Evolutionary conservation across 1,140 invertebrate species (phyloP), one percentile per base, ranked within the genome.

Genomic region (Penaeus japonicus): DNA sequence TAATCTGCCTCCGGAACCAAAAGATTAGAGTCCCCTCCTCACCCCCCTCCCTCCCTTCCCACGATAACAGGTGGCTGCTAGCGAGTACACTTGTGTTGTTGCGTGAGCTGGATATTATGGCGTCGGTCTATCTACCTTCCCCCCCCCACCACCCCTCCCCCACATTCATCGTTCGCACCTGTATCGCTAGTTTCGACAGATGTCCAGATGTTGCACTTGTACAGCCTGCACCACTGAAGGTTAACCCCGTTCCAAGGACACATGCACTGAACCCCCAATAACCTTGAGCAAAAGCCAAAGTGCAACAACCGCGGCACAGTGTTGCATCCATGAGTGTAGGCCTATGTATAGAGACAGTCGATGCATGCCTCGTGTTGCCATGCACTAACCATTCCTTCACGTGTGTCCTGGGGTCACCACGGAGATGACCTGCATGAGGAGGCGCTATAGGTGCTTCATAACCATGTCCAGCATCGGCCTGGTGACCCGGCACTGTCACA

Each of bases 351-450:
- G 47, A 47, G 47, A 17, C 62, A 70, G 30, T 22, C 5, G 18
- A 30, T 70, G 62, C 62, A 70, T 47, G 47, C 47, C 47, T 47
- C 47, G 47, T 47, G 47, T 47, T 47, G 47, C 47, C 47, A 47
- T 47, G 47, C 47, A 83, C 81, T 83, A 39, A 83, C 81, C 81
- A 83, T 83, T 83, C 81, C 81, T 65, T 59, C 59, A 47, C 47
- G 47, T 47, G 30, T 30, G 30, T 30, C 62, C 30, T 30, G 62
- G n/a, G 62, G 62, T 70, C 62, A 70, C 62, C 18, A 70, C 30
- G 30, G 18, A 30, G n/a, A 70, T 17, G 62, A 17, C 62, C n/a
- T 30, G 62, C 30, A 70, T 70, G 62, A 70, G 62, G 62, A 20
- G 7, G 62, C 62, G n/a, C 62, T 70, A 70, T 70, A 7, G 47